Evolutionary conservation across 2,888 invertebrate species (phyloP).

Genomic region (Halictus quadricinctus): DNA sequence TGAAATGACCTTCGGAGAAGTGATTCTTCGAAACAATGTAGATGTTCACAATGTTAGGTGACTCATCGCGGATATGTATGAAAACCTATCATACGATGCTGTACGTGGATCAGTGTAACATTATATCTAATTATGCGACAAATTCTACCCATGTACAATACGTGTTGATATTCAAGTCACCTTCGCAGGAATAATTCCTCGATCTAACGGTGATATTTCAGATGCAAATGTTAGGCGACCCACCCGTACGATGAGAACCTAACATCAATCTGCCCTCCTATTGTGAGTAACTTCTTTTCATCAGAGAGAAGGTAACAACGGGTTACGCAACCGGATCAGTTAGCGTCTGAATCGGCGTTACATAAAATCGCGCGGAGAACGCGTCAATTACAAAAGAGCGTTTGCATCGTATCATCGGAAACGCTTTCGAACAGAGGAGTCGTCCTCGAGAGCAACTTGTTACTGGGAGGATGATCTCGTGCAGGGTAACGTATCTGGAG

Average conservation of each 20-base stretch:
- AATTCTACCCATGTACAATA: background rate
- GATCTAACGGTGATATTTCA: background rate
- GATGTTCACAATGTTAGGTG: background rate
- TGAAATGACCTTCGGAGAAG: no score
- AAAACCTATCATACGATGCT: background rate
- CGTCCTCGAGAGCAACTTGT: background rate
- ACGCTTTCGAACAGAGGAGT: background rate
- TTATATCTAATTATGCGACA: background rate
- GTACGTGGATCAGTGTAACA: background rate
- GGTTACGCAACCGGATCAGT: background rate
- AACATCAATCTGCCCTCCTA: background rate
- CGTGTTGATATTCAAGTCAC: no score
- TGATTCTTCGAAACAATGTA: background rate
- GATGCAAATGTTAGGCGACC: background rate
- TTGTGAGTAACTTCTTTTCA: background rate
- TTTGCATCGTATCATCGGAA: background rate
- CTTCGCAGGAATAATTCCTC: background rate
- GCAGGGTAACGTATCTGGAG: background rate
- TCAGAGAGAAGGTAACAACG: background rate
- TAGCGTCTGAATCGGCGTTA: background rate
- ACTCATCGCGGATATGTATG: no score
- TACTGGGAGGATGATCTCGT: background rate
- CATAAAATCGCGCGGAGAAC: background rate
- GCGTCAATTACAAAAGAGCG: background rate
- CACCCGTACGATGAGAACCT: background rate